Conservation (phyloP, 2,113 vertebrate genomes). For the Tor tambroides region DNA sequence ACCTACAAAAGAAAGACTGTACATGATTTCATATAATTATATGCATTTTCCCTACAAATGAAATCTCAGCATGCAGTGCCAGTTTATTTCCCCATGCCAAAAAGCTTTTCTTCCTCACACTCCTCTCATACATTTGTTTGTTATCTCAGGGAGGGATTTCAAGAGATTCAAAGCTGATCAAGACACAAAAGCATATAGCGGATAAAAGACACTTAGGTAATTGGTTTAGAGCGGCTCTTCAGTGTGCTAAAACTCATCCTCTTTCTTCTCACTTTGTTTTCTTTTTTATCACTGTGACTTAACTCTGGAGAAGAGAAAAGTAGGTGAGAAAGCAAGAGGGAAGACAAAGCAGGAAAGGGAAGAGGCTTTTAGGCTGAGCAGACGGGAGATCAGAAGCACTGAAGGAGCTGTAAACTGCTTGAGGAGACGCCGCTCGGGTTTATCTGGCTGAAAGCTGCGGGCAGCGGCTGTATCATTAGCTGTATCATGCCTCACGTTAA, state of each 20-base stretch:
- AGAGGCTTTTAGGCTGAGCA: conserved; percentile 59
- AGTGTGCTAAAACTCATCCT: conserved; percentile 74
- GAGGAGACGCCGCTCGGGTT: not conserved
- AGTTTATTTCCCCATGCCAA: conserved; percentile 62
- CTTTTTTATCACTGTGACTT: conserved; percentile 67
- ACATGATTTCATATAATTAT: not conserved
- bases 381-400: not conserved
- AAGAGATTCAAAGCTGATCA: conserved; percentile 89
- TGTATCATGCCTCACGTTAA: not conserved
- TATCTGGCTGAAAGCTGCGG: not conserved
- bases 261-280: conserved; percentile 70
- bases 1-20: not conserved
- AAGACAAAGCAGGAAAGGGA: conserved; percentile 41
- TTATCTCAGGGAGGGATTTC: conserved; percentile 87
- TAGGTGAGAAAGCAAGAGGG: conserved; percentile 47
- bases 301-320: conserved; percentile 56
- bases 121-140: conserved; percentile 82
- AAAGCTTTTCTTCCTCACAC: conserved; percentile 70
- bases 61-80: not conserved
- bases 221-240: conserved; percentile 80
- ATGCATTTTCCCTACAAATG: not conserved
- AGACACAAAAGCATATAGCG: conserved; percentile 82
- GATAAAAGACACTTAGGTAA: conserved; percentile 86
- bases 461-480: not conserved
- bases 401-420: not conserved